phyloP scores from a whole-genome alignment of 2,888 invertebrate genomes.

The Agrotis ipsilon region DNA sequence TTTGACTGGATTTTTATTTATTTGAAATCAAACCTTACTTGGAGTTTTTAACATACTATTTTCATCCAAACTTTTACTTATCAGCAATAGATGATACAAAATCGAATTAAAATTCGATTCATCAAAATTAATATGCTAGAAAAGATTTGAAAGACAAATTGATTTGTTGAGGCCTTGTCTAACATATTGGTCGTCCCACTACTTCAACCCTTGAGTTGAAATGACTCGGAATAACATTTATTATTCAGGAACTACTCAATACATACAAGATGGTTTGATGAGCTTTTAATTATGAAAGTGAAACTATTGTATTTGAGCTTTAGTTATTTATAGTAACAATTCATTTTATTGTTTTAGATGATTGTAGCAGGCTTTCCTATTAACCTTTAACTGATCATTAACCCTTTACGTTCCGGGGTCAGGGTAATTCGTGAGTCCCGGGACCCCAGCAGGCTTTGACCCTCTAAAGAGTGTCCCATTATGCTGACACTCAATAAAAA shows the following conservation, averaged over 20 bases:
- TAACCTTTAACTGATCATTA: not conserved
- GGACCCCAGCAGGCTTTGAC: no score
- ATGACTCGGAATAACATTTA: not conserved
- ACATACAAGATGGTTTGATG: slow-evolving; percentile 8
- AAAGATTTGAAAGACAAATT: not conserved
- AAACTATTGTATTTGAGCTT: not conserved
- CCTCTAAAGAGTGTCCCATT: no score
- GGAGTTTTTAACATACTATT: no score
- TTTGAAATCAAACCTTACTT: no score
- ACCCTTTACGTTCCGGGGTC: no score
- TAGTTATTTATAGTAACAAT: not conserved
- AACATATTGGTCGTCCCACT: not conserved
- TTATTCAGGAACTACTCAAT: slow-evolving; percentile 13
- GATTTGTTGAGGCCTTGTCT: not conserved
- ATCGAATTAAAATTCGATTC: not conserved
- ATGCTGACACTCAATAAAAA: no score
- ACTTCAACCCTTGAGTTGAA: not conserved
- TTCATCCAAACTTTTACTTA: no score
- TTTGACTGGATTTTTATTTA: no score
- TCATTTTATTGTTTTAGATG: not conserved
- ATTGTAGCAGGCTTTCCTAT: not conserved
- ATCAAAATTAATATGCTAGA: not conserved
- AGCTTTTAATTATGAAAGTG: slow-evolving; percentile 12
- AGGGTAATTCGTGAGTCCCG: no score
- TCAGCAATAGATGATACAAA: no score